Evolutionary conservation across 2,113 vertebrate genomes (phyloP).

Genomic region (Casuarius casuarius): DNA sequence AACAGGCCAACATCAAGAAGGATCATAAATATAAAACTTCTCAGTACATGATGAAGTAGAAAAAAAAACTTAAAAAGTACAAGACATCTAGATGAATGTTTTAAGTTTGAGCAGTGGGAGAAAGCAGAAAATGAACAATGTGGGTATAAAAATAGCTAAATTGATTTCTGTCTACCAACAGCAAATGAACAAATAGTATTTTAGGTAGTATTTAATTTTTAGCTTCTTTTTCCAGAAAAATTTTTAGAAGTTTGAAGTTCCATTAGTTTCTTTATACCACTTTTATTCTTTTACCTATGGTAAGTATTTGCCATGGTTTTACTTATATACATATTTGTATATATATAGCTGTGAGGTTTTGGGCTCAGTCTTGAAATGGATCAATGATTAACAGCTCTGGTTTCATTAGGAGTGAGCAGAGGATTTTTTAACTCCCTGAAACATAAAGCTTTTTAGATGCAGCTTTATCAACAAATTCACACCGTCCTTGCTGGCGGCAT

Average conservation of each 20-base stretch:
- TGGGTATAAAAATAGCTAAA: not conserved
- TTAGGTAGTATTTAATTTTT: not conserved
- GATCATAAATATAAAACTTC: not conserved
- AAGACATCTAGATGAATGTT: rapidly evolving
- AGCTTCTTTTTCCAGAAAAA: not conserved
- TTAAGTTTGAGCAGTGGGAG: too few species aligned
- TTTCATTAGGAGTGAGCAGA: not conserved
- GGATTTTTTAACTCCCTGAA: too few species aligned
- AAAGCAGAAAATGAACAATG: rapidly evolving
- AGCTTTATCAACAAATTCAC: too few species aligned
- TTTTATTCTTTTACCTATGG: rapidly evolving
- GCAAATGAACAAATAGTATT: too few species aligned
- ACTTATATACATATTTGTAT: not conserved
- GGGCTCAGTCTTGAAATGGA: not conserved
- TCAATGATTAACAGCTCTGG: too few species aligned
- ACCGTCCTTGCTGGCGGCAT: too few species aligned
- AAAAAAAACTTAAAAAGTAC: not conserved
- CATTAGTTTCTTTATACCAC: not conserved
- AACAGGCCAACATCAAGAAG: not conserved
- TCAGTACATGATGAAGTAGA: not conserved
- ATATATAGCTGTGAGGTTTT: too few species aligned
- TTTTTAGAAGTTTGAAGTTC: not conserved
- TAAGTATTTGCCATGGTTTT: rapidly evolving
- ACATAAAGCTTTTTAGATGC: too few species aligned
- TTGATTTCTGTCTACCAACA: not conserved